phyloP scores from a whole-genome alignment of 2,113 vertebrate genomes.

The Gobio gobio region DNA sequence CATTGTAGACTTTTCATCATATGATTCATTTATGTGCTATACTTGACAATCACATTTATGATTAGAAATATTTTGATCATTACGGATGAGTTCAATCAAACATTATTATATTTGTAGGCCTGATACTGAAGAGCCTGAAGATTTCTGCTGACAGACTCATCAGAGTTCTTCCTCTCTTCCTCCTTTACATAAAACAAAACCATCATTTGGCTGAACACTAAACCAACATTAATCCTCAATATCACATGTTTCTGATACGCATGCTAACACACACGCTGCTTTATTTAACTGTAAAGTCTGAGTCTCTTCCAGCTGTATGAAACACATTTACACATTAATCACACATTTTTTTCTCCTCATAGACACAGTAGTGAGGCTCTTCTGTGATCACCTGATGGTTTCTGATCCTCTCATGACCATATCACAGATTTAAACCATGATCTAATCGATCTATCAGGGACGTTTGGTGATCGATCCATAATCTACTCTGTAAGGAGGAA shows the following conservation, averaged over 20 bases:
- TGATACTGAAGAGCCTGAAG: background rate
- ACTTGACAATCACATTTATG: no score
- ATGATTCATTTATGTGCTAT: no score
- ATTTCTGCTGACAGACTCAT: background rate
- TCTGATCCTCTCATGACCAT: no score
- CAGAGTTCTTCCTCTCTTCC: background rate
- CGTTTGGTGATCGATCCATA: no score
- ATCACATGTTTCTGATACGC: background rate
- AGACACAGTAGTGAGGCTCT: background rate
- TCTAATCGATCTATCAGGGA: no score
- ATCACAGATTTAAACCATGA: no score
- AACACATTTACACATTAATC: background rate
- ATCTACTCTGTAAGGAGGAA: background rate
- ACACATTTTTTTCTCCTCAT: background rate
- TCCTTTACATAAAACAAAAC: background rate
- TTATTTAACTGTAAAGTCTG: background rate
- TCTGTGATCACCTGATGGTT: background rate
- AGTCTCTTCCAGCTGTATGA: background rate
- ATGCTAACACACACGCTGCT: background rate
- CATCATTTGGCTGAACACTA: background rate
- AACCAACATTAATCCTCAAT: background rate
- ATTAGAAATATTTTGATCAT: no score
- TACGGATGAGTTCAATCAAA: background rate
- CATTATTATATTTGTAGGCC: background rate
- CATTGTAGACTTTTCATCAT: background rate